Percentiles rank a stretch among this genome's conserved stretches.
Evolutionary conservation across 2,797 vertebrate genomes (phyloP).

Genomic region (Pangasius macronema): DNA sequence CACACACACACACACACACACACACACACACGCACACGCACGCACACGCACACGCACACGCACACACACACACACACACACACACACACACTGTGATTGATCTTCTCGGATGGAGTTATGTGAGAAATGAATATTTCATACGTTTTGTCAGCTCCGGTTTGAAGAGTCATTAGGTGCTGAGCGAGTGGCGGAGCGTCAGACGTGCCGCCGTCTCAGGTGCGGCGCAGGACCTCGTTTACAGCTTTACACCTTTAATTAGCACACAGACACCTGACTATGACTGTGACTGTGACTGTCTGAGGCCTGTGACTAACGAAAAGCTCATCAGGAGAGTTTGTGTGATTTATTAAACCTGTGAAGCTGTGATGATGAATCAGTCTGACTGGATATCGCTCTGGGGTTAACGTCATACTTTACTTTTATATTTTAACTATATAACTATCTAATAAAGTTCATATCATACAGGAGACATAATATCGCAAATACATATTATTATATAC

Average conservation of each 20-base stretch:
- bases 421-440: background rate
- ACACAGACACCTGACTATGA: too few species aligned
- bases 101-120: slow-evolving; percentile 5
- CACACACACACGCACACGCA: slow-evolving; percentile 15
- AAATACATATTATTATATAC: background rate
- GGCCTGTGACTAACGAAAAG: slow-evolving; percentile 58
- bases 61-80: slow-evolving; percentile 29
- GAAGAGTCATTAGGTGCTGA: slow-evolving; percentile 11
- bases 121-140: slow-evolving; percentile 6
- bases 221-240: background rate
- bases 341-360: background rate
- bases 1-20: slow-evolving; percentile 23
- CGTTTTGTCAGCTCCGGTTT: background rate
- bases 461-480: background rate
- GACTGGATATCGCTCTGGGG: background rate
- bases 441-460: background rate
- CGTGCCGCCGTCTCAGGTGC: too few species aligned
- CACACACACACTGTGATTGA: slow-evolving; percentile 1
- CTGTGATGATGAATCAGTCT: background rate
- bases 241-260: slow-evolving; percentile 3
- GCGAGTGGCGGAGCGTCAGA: background rate
- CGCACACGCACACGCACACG: slow-evolving; percentile 1
- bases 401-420: background rate
- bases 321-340: slow-evolving; percentile 30
- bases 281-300: too few species aligned